phyloP scores from a whole-genome alignment of 2,888 invertebrate genomes.

The Suillia variegata region DNA sequence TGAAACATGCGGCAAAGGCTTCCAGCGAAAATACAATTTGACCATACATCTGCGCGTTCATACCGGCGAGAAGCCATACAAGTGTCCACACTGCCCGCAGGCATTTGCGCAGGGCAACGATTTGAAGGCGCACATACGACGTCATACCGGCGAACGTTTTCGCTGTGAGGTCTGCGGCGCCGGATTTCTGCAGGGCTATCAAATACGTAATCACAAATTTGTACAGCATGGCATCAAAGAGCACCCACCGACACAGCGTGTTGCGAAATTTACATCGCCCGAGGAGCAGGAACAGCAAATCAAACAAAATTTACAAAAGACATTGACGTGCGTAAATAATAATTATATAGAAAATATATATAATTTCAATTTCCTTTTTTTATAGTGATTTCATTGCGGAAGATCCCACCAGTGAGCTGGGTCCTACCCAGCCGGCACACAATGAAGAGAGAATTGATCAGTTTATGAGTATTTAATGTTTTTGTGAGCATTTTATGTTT shows the following conservation, averaged over 20 bases:
- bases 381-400: background rate
- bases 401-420: background rate
- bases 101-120: slow-evolving; percentile 65
- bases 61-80: slow-evolving; percentile 63
- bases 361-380: background rate
- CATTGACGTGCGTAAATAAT: slow-evolving; percentile 13
- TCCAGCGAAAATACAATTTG: slow-evolving; percentile 63
- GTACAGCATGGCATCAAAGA: slow-evolving; percentile 53
- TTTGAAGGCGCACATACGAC: slow-evolving; percentile 63
- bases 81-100: slow-evolving; percentile 64
- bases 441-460: background rate
- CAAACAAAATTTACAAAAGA: slow-evolving; percentile 25
- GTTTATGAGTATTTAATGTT: background rate
- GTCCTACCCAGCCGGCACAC: background rate
- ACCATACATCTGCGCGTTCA: slow-evolving; percentile 65
- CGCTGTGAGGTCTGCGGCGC: slow-evolving; percentile 63
- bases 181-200: slow-evolving; percentile 53
- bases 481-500: too few relatives aligned
- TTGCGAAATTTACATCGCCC: slow-evolving; percentile 43
- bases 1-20: slow-evolving; percentile 56
- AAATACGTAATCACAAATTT: slow-evolving; percentile 64
- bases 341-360: background rate
- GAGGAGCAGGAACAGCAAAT: slow-evolving; percentile 36
- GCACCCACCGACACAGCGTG: slow-evolving; percentile 49
- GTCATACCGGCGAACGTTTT: slow-evolving; percentile 64